phyloP scores from a whole-genome alignment of 2,113 vertebrate species.

The Salvator merianae region DNA sequence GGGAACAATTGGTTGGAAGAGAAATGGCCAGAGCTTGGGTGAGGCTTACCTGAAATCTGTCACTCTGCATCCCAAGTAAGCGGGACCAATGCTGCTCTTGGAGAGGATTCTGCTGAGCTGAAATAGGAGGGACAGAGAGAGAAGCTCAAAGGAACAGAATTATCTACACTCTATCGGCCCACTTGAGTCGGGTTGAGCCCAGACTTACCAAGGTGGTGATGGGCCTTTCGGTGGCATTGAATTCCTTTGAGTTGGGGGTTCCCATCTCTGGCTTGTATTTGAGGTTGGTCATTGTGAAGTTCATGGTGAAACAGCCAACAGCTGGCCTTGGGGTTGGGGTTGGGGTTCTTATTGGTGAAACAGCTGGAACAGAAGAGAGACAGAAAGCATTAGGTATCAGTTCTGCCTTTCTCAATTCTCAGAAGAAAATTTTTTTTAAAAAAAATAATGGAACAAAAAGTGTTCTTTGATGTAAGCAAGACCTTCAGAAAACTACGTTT shows the following conservation, averaged over 20 bases:
- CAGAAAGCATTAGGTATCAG: too few relatives aligned
- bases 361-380: constrained; percentile 26
- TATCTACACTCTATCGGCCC: rapidly evolving
- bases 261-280: constrained; percentile 27
- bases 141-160: too few relatives aligned
- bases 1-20: neutral
- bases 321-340: too few relatives aligned
- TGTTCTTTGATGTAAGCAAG: too few relatives aligned
- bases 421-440: too few relatives aligned
- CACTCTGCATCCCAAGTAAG: constrained; percentile 22
- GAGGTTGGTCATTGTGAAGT: constrained; percentile 64
- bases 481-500: too few relatives aligned
- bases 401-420: too few relatives aligned
- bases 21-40: too few relatives aligned
- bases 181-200: neutral
- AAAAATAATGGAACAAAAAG: too few relatives aligned
- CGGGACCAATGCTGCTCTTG: constrained; percentile 25
- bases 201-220: constrained; percentile 42
- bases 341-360: neutral
- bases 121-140: neutral
- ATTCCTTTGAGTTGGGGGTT: constrained; percentile 20
- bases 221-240: constrained; percentile 46
- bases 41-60: constrained; percentile 26
- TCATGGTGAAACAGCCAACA: too few relatives aligned
- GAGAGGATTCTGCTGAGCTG: constrained; percentile 3